Evolutionary conservation across 2,888 invertebrate species (phyloP).

Genomic region (Tetanocera ferruginea): DNA sequence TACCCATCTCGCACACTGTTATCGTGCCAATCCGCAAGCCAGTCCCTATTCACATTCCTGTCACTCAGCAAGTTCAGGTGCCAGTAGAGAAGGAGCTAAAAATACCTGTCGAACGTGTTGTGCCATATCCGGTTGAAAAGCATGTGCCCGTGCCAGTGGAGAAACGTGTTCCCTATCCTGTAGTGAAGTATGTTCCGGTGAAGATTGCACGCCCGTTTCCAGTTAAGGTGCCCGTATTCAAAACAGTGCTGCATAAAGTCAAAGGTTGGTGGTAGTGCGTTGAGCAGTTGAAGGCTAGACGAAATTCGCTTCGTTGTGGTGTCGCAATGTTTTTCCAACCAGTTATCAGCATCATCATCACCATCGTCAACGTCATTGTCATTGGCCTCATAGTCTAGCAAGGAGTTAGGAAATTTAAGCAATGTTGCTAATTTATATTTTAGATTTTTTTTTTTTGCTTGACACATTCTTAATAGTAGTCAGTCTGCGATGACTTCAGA

Average conservation of each 20-base stretch:
- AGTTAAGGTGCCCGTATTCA: constrained; percentile 79
- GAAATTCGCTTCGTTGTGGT: neutral
- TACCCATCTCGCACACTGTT: constrained; percentile 82
- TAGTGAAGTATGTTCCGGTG: constrained; percentile 82
- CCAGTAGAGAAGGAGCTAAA: constrained; percentile 77
- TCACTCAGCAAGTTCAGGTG: constrained; percentile 81
- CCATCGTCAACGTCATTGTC: neutral
- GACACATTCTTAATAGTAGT: too few relatives aligned
- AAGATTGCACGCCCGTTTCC: constrained; percentile 85
- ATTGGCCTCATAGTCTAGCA: neutral
- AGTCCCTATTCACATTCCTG: constrained; percentile 83
- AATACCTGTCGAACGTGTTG: constrained; percentile 75
- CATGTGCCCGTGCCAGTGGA: constrained; percentile 81
- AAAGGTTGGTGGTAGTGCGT: constrained; percentile 63
- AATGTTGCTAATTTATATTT: neutral
- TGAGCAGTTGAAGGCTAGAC: neutral
- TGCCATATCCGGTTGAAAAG: constrained; percentile 81
- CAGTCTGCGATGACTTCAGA: too few relatives aligned
- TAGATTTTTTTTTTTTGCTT: neutral
- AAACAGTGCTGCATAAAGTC: constrained; percentile 74
- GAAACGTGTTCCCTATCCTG: constrained; percentile 79
- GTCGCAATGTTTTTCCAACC: neutral
- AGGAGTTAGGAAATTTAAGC: neutral
- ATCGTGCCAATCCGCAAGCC: constrained; percentile 82
- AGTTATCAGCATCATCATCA: neutral